Conservation (phyloP, 1,140 invertebrate species). For the Trichonephila clavata region DNA sequence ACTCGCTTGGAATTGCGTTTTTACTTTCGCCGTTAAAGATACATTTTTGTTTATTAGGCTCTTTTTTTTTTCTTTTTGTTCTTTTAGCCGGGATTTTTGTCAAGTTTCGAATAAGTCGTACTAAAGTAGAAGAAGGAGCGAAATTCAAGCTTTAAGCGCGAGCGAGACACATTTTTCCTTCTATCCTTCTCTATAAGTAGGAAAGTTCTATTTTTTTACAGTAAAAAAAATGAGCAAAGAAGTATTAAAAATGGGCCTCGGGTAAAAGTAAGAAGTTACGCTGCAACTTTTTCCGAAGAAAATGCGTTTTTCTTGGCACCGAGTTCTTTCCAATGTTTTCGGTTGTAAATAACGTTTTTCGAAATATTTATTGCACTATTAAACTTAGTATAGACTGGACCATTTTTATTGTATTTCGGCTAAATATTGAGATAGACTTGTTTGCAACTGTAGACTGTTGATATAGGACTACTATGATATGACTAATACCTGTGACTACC, state of each 20-base stretch:
- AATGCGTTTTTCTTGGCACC: background rate
- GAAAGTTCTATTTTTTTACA: background rate
- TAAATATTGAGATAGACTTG: too few relatives aligned
- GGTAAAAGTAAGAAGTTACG: background rate
- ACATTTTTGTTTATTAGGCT: constrained; percentile 19
- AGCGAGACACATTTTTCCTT: background rate
- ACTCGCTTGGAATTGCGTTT: constrained; percentile 21
- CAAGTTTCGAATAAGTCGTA: constrained; percentile 6
- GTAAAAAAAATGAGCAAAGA: background rate
- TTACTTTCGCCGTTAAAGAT: constrained; percentile 53
- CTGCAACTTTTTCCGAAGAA: background rate
- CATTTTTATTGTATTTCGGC: background rate
- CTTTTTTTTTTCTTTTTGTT: background rate
- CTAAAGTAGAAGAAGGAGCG: background rate
- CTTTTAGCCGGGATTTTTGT: constrained; percentile 14
- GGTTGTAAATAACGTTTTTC: constrained; percentile 11
- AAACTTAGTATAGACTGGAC: background rate
- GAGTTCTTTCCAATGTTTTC: background rate
- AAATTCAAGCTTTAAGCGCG: constrained; percentile 2
- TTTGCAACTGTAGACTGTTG: too few relatives aligned
- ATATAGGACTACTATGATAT: too few relatives aligned
- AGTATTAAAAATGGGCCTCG: background rate
- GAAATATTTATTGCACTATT: background rate
- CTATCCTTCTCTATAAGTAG: background rate
- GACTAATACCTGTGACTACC: too few relatives aligned